Percentiles rank a stretch among this genome's conserved stretches.
Evolutionary conservation across 1,140 invertebrate genomes (phyloP).

Genomic region (Macrotrachela quadricornifera): DNA sequence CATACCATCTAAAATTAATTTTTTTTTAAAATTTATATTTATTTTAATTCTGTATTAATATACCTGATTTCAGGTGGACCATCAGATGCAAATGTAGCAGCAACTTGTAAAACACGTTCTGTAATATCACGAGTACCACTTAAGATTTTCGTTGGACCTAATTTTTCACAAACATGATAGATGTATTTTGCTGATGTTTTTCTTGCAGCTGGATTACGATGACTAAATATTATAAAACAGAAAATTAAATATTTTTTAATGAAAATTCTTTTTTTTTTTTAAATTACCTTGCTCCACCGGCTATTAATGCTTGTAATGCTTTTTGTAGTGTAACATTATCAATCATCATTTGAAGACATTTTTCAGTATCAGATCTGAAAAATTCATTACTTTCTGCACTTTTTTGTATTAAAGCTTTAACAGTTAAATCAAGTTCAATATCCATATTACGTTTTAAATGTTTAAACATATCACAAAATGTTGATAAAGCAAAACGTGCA

Average conservation of each 20-base stretch:
- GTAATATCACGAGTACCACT: slow-evolving; percentile 48
- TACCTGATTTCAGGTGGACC: slow-evolving; percentile 61
- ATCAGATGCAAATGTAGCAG: slow-evolving; percentile 59
- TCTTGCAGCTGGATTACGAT: slow-evolving; percentile 62
- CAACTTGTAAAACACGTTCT: slow-evolving; percentile 52
- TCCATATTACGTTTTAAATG: slow-evolving; percentile 47
- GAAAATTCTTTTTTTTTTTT: neutral
- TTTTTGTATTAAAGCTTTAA: slow-evolving; percentile 52
- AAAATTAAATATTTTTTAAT: too few relatives aligned
- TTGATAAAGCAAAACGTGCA: slow-evolving; percentile 54
- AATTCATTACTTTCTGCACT: slow-evolving; percentile 79
- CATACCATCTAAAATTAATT: slow-evolving; percentile 33
- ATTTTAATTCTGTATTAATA: neutral
- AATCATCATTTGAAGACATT: slow-evolving; percentile 55
- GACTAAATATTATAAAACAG: slow-evolving; percentile 33
- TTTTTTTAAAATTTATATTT: neutral
- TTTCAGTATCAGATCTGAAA: slow-evolving; percentile 57
- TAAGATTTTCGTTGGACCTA: slow-evolving; percentile 50
- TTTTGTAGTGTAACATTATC: slow-evolving; percentile 34
- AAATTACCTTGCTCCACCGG: slow-evolving; percentile 42
- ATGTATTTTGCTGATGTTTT: slow-evolving; percentile 56
- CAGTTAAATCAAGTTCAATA: slow-evolving; percentile 61
- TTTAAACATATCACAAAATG: slow-evolving; percentile 51
- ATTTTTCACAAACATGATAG: slow-evolving; percentile 39
- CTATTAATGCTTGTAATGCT: slow-evolving; percentile 35